Conservation (phyloP, 1,140 invertebrate genomes). For the Theocolax elegans region DNA sequence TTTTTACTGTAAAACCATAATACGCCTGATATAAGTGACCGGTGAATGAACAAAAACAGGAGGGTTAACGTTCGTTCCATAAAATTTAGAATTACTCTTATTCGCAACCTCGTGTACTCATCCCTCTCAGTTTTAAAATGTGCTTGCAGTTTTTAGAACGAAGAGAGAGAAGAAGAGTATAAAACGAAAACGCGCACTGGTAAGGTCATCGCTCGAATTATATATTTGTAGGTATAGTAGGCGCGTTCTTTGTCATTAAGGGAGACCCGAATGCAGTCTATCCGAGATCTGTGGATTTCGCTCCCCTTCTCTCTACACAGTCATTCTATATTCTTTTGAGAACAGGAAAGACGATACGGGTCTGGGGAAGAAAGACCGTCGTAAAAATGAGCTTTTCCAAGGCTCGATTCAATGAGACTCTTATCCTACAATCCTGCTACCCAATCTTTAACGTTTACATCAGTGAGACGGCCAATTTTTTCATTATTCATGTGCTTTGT, state of each 20-base stretch:
- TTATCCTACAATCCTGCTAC: neutral
- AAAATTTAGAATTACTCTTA: too few species aligned
- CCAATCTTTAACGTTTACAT: too few species aligned
- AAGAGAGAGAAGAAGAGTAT: too few species aligned
- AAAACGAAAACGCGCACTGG: too few species aligned
- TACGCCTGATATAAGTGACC: too few species aligned
- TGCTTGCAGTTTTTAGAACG: slow-evolving; percentile 1
- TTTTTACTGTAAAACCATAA: too few species aligned
- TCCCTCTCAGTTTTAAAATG: neutral
- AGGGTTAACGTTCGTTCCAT: too few species aligned
- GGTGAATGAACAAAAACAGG: too few species aligned
- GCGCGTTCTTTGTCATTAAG: slow-evolving; percentile 9
- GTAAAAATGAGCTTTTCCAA: slow-evolving; percentile 25
- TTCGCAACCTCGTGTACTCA: neutral
- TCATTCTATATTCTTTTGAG: too few species aligned
- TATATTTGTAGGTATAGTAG: slow-evolving; percentile 48
- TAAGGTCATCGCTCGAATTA: slow-evolving; percentile 52
- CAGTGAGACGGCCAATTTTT: too few species aligned
- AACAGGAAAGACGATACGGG: too few species aligned
- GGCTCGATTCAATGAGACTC: neutral
- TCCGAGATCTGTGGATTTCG: neutral
- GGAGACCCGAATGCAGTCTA: neutral
- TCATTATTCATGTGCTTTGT: too few species aligned
- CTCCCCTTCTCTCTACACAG: neutral
- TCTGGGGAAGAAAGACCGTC: neutral